Evolutionary conservation across 1,140 invertebrate genomes (phyloP), one percentile per base, ranked within the genome.

Genomic region (Lamellibrachia luymesi): DNA sequence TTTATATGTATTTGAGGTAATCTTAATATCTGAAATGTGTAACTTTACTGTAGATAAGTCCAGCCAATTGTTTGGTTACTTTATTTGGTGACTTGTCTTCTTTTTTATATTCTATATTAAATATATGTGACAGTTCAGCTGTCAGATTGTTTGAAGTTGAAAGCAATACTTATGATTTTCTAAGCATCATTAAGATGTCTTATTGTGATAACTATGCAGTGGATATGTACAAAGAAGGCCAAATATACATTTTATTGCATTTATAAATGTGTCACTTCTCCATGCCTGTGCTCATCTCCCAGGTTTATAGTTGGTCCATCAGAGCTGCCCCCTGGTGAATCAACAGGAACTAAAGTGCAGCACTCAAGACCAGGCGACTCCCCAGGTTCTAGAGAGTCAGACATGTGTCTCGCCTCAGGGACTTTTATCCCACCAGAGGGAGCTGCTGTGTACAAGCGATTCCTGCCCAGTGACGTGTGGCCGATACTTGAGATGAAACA

Each of bases 261-360:
- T 38, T 38, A 38, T 38, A 49, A 91, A 91, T 10, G 38, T 38
- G 38, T 38, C 38, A 1, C 13, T 38, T 91, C 90, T 13, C 8
- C 27, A 91, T 25, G n/a, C 25, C n/a, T 22, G 17, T 91, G 38
- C 51, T 17, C n/a, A 27, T 49, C 90, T 93, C 91, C 25, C 8
- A 93, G 92, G 27, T 93, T 91, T 22, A 51, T 93, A n/a, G 90
- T 93, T 93, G 92, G 92, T 13, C 50, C 27, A 90, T 92, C 92
- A 92, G 92, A 92, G 92, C 92, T 92, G 52, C 92, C 92, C 25
- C 38, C 92, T 93, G 56, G 91, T 92, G 93, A 52, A 49, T 56
- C 51, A 80, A 22, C 64, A 80, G 64, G 64, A 80, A 80, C 64
- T 80, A 80, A 10, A 80, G 64, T 80, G 13, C 64, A 80, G 13